Base-by-base conservation (phyloP, 92 coral and sea anemone genomes). In the Montipora capitata region DNA sequence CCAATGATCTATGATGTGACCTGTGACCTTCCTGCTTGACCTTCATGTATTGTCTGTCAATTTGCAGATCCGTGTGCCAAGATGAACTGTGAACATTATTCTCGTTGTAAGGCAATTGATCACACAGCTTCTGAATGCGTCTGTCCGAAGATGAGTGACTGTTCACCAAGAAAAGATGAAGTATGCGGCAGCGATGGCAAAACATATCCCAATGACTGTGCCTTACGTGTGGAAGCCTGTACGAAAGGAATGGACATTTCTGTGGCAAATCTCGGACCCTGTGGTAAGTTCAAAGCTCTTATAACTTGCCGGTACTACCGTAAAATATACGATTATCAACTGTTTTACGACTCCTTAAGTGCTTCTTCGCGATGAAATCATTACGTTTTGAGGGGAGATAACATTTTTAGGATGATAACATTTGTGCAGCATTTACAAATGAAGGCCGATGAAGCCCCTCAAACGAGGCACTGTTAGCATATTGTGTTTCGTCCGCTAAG, bases 181-280 rank as follows among this genome's bases (percentile, higher is more conserved):
- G 95, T 95, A 51, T 95, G 98, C 85, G 98, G 96, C 42, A 91
- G 94, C 64, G 95, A 94, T 63, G 95, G 93, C 8, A 79, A 79
- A 14, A 85, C 94, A 12, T 94, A 95, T 51, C 51, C 66, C 67
- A 95, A 91, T 66, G 88, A 90, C 61, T 95, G 98, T 79, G 58
- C 52, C 0, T 88, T 95, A 76, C 76, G 94, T 3, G 95, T 86
- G 2, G 72, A 78, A 15, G 86, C 96, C 4, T 95, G 98, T 20
- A 42, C 10, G 14, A 80, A 77, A 10, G 76, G 77, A 56, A 10
- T 52, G 27, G 92, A 93, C 15, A 81, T 91, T 4, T 64, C 86
- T 4, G 94, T 94, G 5, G 74, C 88, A 27, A 88, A 88, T 70
- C 85, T 91, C 10, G 96, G 98, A 56, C 87, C 72, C 4, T 95